Base-by-base conservation (phyloP, 1,140 invertebrate species). In the Drosophila parvula region DNA sequence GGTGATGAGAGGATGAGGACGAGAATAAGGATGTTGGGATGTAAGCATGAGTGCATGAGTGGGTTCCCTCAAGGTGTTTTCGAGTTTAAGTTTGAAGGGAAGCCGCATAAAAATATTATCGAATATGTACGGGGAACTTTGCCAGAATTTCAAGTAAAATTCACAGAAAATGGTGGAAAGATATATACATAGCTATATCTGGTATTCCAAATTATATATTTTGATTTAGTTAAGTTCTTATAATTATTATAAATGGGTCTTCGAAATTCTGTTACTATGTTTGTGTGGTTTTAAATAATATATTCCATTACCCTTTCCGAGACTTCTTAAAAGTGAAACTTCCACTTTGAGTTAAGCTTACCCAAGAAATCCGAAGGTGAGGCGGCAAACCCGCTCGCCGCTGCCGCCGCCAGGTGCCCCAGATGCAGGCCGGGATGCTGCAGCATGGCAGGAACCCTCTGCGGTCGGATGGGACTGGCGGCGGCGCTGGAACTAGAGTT, bases 331-430 rank as follows among this genome's bases (percentile, higher is more conserved):
- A 22, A 22, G 22, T 22, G 3, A 22, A 2, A 22, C 3, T 5
- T 44, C 9, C 9, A 5, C 10, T 44, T 11, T 2, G 16, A 4
- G 12, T 11, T 5, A 9, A 14, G 67, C 95, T 94, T 92, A 96
- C 96, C 96, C 77, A 97, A 93, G 82, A 97, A 95, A 86, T 96
- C 96, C 0, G 95, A 95, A 8, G 94, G 93, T 1, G 94, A 93
- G 5, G 94, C 83, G 0, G 94, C 93, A 68, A 83, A 94, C 55
- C 93, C 92, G 18, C 92, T 92, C n/a, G 93, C 92, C 34, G 94
- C 93, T 11, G 94, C 93, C 12, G 94, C 94, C 5, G 93, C 94
- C 65, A 94, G 85, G 80, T 94, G 94, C 18, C 92, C 92, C 63
- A 94, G 92, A 80, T 93, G 93, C 67, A 93, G 83, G 34, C 92